Base-by-base conservation (phyloP, 2,797 vertebrate genomes). In the Acanthiza pusilla region DNA sequence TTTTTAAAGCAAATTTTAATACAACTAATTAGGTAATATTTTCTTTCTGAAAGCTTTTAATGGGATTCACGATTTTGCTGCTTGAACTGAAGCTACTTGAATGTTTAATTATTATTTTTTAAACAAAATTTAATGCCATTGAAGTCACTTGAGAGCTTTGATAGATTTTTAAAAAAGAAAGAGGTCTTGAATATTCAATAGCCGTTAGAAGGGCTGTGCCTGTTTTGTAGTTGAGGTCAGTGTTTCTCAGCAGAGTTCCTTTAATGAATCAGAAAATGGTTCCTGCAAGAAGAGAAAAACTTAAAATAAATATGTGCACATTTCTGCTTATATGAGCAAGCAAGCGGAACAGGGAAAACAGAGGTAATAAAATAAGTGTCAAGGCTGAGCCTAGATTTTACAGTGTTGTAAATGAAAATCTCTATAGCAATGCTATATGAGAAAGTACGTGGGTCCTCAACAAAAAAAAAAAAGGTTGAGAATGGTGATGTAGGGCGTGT, bases 21-120 rank as follows among this genome's bases (percentile, higher is more conserved):
- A 50, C 38, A 85, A 43, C 76, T 94, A 94, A 70, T 95, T 93
- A 86, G 82, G 51, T 70, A 11, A 22, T 86, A 48, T 90, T 89
- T 95, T 93, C 57, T 88, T 82, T 92, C 50, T 82, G 71, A 86
- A 89, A 63, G 23, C 25, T 61, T 3, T 7, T 68, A 86, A 58
- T 47, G 22, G 48, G 15, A 34, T 8, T 90, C 21, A 30, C 4
- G 27, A 48, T 79, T 94, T 63, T 79, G 32, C 57, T 90, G 20
- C 74, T 62, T 93, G 34, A 92, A 74, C n/a, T 87, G 63, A 81
- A 88, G 23, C 25, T 74, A 54, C 11, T 72, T 84, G 66, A 75
- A 72, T 72, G 16, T 36, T 86, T 80, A 76, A 60, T 93, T 86
- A 66, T 15, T 76, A 42, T 85, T 91, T 94, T 88, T 89, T 83